These are phyloP conservation scores for Cosmorhoe ocellata DNA, from an alignment of 2,888 invertebrate species.

Conservation along the genomic window DNA sequence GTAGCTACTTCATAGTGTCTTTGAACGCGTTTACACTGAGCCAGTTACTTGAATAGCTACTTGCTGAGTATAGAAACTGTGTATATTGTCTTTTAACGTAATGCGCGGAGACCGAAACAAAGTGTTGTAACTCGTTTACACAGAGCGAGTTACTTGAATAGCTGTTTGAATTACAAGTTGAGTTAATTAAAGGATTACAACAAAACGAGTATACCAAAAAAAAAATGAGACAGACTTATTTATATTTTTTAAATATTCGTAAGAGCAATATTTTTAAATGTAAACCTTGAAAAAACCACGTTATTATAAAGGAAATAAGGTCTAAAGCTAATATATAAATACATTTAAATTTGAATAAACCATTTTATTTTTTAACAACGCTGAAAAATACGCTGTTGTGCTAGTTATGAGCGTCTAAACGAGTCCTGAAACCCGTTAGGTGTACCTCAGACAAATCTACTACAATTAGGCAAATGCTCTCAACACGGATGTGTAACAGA, in stretches of 20 bases:
- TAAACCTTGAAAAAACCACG: too few species aligned
- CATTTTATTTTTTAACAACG: too few species aligned
- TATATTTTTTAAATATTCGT: too few species aligned
- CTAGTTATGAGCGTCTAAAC: conserved; percentile 7
- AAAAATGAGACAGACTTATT: too few species aligned
- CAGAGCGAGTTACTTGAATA: conserved; percentile 15
- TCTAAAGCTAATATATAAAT: too few species aligned
- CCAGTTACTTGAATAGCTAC: conserved; percentile 13
- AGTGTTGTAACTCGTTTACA: conserved; percentile 29
- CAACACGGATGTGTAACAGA: conserved; percentile 40
- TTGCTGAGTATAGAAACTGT: neutral
- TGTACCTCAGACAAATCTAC: conserved; percentile 56
- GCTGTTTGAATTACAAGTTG: neutral
- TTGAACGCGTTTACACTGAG: conserved; percentile 28
- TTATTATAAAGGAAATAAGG: too few species aligned
- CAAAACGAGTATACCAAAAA: too few species aligned
- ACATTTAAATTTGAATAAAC: too few species aligned
- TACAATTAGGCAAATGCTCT: conserved; percentile 60
- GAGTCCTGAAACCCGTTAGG: conserved; percentile 23
- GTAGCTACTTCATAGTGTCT: conserved; percentile 27
- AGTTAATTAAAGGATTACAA: too few species aligned
- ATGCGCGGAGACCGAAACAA: conserved; percentile 24
- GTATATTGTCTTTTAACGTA: too few species aligned
- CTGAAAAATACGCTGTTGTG: too few species aligned
- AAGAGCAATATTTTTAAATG: too few species aligned